These are phyloP conservation scores for Aix galericulata DNA, from an alignment of 2,113 vertebrate species.

Conservation along the genomic window DNA sequence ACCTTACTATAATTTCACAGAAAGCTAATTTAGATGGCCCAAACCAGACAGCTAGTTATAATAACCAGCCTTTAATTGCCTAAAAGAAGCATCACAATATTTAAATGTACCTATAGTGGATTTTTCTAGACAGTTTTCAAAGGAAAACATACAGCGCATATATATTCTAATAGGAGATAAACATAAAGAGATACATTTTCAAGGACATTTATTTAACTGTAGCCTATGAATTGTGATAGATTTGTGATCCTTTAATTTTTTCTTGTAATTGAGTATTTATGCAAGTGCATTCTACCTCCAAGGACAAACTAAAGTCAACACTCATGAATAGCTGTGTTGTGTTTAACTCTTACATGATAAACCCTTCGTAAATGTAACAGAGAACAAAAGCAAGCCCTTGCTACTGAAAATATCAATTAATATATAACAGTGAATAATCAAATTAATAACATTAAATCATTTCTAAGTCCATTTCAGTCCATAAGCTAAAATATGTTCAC, in stretches of 20 bases:
- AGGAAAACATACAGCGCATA: neutral
- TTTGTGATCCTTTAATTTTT: neutral
- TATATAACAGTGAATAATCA: neutral
- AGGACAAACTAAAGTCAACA: neutral
- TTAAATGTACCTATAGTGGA: neutral
- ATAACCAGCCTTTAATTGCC: neutral
- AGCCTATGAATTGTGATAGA: neutral
- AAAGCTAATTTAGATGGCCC: neutral
- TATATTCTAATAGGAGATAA: neutral
- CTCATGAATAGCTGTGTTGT: neutral
- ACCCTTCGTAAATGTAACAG: neutral
- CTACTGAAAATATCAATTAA: neutral
- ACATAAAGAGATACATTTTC: neutral
- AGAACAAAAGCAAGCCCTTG: neutral
- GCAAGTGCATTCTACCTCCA: neutral
- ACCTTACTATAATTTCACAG: neutral
- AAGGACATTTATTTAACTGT: neutral
- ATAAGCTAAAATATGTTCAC: neutral
- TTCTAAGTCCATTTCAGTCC: neutral
- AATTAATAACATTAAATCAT: neutral
- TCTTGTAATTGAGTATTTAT: neutral
- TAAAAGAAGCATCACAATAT: neutral
- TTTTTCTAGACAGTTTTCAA: neutral
- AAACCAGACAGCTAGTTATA: neutral
- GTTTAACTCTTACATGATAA: neutral